Conservation (phyloP, 2,888 invertebrate genomes). For the Eudemis profundana region DNA sequence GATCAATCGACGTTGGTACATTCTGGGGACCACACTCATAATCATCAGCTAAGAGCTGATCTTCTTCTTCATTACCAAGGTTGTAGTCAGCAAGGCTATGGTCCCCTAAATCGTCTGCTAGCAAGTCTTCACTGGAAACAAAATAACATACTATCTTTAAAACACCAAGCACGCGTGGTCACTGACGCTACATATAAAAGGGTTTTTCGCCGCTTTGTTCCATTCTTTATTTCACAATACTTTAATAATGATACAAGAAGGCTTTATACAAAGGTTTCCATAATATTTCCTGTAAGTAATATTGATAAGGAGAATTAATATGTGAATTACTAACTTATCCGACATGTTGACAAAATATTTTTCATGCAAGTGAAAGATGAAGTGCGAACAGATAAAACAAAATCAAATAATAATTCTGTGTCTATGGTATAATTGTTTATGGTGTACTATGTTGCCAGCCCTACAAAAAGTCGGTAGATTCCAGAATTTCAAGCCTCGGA, state of each 20-base stretch:
- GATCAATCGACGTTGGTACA: slow-evolving; percentile 67
- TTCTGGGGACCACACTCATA: slow-evolving; percentile 73
- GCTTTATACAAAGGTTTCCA: neutral
- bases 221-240: neutral
- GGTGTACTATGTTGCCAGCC: neutral
- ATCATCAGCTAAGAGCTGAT: slow-evolving; percentile 79
- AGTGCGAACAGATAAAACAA: neutral
- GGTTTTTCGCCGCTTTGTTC: too few relatives aligned
- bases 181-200: neutral
- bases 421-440: neutral
- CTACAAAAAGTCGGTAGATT: neutral
- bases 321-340: slow-evolving; percentile 76
- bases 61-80: slow-evolving; percentile 81
- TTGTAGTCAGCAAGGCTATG: slow-evolving; percentile 81
- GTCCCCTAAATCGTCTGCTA: slow-evolving; percentile 81
- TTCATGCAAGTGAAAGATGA: neutral
- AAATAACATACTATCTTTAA: slow-evolving; percentile 49
- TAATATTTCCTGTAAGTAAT: too few relatives aligned
- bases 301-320: slow-evolving; percentile 24
- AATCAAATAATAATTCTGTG: slow-evolving; percentile 3
- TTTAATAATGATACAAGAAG: neutral
- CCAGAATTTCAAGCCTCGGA: too few relatives aligned
- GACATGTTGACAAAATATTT: slow-evolving; percentile 74
- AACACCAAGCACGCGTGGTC: slow-evolving; percentile 12
- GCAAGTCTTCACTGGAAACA: slow-evolving; percentile 78